Evolutionary conservation across 1,140 invertebrate species (phyloP).

Genomic region (Rhagoletis zephyria): DNA sequence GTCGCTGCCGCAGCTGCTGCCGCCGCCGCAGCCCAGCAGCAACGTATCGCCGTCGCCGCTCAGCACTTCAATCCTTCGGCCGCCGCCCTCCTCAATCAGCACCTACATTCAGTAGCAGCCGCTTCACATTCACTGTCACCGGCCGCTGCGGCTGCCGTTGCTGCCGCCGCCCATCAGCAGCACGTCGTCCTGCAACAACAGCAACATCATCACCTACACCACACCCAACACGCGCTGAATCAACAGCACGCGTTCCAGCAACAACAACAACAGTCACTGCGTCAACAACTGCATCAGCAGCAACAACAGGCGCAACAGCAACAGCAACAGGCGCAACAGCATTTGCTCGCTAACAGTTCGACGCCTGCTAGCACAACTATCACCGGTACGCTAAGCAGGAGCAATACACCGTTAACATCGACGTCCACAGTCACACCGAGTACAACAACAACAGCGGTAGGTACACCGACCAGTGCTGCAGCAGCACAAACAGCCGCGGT

Average conservation of each 20-base stretch:
- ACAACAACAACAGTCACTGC: constrained; percentile 58
- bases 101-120: constrained; percentile 62
- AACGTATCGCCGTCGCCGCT: constrained; percentile 61
- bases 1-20: constrained; percentile 67
- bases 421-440: constrained; percentile 11
- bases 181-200: constrained; percentile 61
- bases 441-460: constrained; percentile 45
- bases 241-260: constrained; percentile 58
- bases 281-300: constrained; percentile 50
- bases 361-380: constrained; percentile 18
- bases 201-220: constrained; percentile 60
- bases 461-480: constrained; percentile 36
- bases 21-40: constrained; percentile 60
- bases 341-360: constrained; percentile 40
- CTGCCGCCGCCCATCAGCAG: constrained; percentile 62
- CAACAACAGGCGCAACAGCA: constrained; percentile 49
- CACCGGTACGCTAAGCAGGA: background rate
- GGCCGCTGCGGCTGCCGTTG: constrained; percentile 62
- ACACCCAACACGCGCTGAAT: constrained; percentile 60
- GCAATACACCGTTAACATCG: constrained; percentile 50
- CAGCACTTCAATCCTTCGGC: constrained; percentile 64
- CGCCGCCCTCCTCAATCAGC: constrained; percentile 65
- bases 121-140: constrained; percentile 53
- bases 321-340: constrained; percentile 55
- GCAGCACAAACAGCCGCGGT: constrained; percentile 60